Conservation (phyloP, 2,113 vertebrate species). For the Megaleporinus macrocephalus region DNA sequence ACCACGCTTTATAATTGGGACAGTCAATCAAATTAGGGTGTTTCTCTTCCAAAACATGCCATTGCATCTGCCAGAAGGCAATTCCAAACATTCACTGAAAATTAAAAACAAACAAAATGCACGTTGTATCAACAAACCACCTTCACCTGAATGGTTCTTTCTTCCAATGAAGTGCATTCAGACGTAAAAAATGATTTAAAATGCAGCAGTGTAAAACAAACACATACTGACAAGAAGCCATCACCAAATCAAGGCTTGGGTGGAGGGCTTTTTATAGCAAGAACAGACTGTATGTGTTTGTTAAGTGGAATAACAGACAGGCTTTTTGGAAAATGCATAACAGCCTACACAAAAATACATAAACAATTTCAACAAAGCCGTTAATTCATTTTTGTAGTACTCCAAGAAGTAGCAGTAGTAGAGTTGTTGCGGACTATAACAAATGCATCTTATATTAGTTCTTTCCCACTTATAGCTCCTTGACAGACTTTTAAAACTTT, state of each 20-base stretch:
- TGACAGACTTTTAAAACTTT: no score
- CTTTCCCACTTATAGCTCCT: no score
- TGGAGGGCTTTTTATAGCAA: not conserved
- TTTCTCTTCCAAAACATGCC: not conserved
- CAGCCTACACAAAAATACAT: no score
- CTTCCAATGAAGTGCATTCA: not conserved
- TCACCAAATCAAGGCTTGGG: not conserved
- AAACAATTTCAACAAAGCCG: no score
- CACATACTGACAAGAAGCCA: not conserved
- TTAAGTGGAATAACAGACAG: not conserved
- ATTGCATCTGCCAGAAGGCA: not conserved
- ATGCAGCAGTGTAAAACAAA: not conserved
- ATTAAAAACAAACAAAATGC: conserved; percentile 9
- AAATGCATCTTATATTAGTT: no score
- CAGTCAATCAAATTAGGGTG: conserved; percentile 19
- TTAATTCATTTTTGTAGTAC: no score
- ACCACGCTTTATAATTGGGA: conserved; percentile 12
- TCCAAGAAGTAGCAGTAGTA: no score
- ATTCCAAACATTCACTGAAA: not conserved
- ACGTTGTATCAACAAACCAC: not conserved
- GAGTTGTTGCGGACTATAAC: no score
- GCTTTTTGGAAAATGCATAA: not conserved
- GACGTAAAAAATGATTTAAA: conserved; percentile 1
- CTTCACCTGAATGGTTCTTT: not conserved
- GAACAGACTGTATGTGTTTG: not conserved